Percentiles rank a stretch among this genome's conserved stretches.
Evolutionary conservation across 2,888 invertebrate species (phyloP).

Genomic region (Chrysopilus asiliformis): DNA sequence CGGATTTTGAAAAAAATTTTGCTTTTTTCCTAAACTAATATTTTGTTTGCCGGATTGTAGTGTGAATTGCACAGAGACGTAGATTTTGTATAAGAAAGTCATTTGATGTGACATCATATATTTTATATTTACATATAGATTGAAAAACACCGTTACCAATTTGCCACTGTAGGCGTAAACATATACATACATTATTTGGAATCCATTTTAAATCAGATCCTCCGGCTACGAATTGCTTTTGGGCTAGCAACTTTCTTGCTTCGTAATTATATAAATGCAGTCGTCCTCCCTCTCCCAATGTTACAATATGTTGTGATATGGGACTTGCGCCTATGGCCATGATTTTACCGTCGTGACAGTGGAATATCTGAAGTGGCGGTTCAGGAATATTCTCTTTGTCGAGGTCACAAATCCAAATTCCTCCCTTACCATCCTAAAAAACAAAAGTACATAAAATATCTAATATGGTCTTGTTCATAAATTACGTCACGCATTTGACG

Average conservation of each 20-base stretch:
- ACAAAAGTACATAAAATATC: no score
- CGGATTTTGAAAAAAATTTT: no score
- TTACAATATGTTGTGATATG: constrained; percentile 52
- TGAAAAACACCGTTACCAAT: no score
- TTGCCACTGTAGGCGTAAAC: no score
- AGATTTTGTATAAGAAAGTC: no score
- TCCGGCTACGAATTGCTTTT: constrained; percentile 44
- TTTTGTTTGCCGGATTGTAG: no score
- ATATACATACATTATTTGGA: constrained; percentile 42
- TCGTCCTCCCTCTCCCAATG: constrained; percentile 59
- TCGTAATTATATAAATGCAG: constrained; percentile 60
- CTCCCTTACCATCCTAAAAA: constrained; percentile 69
- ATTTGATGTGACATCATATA: no score
- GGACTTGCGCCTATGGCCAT: constrained; percentile 55
- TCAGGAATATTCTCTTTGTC: constrained; percentile 38
- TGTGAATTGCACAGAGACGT: no score
- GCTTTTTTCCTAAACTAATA: no score
- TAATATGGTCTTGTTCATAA: no score
- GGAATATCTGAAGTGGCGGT: constrained; percentile 41
- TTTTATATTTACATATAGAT: no score
- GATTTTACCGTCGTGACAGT: constrained; percentile 64
- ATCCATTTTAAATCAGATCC: constrained; percentile 56
- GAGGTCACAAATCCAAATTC: constrained; percentile 61
- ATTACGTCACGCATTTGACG: no score
- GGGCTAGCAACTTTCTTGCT: constrained; percentile 43